Evolutionary conservation across 1,140 invertebrate genomes (phyloP).

Genomic region (Dreissena rostriformis): DNA sequence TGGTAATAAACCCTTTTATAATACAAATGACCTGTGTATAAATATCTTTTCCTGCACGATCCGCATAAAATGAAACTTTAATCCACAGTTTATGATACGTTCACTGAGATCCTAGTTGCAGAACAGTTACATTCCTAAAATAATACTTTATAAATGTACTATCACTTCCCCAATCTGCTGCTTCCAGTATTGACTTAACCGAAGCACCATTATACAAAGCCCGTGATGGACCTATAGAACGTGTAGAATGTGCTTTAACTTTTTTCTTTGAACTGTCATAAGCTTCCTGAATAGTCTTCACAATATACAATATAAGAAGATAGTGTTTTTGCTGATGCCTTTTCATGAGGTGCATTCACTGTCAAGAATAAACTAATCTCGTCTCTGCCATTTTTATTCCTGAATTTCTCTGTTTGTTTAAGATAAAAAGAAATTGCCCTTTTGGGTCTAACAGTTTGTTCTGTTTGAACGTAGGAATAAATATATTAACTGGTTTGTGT

Average conservation of each 20-base stretch:
- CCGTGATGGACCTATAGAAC: slow-evolving; percentile 37
- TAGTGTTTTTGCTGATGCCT: slow-evolving; percentile 7
- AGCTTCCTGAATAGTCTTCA: slow-evolving; percentile 14
- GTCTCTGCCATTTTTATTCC: slow-evolving; percentile 1
- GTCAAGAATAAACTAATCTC: slow-evolving; percentile 16
- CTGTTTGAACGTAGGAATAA: slow-evolving; percentile 9
- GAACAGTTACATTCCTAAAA: not conserved
- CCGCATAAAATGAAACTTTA: no score
- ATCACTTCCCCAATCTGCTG: slow-evolving; percentile 33
- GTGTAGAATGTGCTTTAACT: slow-evolving; percentile 32
- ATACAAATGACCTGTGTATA: no score
- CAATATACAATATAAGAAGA: slow-evolving; percentile 5
- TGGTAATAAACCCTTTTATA: no score
- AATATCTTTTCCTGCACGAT: no score
- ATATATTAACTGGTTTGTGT: not conserved
- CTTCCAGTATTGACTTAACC: slow-evolving; percentile 2
- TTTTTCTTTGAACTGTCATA: slow-evolving; percentile 23
- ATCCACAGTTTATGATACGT: no score
- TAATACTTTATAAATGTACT: slow-evolving; percentile 26
- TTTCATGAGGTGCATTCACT: slow-evolving; percentile 9
- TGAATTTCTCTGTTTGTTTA: slow-evolving; percentile 14
- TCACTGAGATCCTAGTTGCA: no score
- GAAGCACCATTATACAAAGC: slow-evolving; percentile 32
- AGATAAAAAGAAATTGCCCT: slow-evolving; percentile 19
- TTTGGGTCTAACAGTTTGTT: slow-evolving; percentile 41